phyloP scores from a whole-genome alignment of 2,888 invertebrate species.

The Pardosa pseudoannulata region DNA sequence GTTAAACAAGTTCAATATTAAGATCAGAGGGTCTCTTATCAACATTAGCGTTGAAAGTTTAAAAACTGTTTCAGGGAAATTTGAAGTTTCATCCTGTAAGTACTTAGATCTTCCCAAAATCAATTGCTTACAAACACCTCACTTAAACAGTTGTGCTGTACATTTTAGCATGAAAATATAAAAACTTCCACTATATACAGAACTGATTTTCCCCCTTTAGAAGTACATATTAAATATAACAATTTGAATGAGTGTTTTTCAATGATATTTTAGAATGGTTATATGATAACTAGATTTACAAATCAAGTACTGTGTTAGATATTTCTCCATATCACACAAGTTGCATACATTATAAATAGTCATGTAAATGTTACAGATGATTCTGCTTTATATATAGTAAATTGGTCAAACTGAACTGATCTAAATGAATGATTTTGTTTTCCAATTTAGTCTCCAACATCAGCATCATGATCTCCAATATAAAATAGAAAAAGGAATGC shows the following conservation, averaged over 20 bases:
- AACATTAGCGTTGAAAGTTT: neutral
- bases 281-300: neutral
- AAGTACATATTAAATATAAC: neutral
- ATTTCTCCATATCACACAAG: neutral
- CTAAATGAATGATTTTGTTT: neutral
- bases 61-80: neutral
- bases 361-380: slow-evolving; percentile 64
- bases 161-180: slow-evolving; percentile 11
- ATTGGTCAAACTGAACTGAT: neutral
- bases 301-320: neutral
- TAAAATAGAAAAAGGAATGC: slow-evolving; percentile 81
- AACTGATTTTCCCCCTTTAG: neutral
- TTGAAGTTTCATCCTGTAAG: neutral
- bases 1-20: neutral
- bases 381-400: neutral
- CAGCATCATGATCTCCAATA: slow-evolving; percentile 69
- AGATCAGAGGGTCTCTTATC: neutral
- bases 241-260: neutral
- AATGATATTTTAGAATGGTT: neutral
- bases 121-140: neutral
- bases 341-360: neutral
- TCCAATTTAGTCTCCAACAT: slow-evolving; percentile 22
- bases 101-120: neutral
- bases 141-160: slow-evolving; percentile 2
- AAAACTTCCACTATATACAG: slow-evolving; percentile 16